Base-by-base conservation (phyloP, 2,113 vertebrate genomes). In the Ophthalmolycus amberensis region DNA sequence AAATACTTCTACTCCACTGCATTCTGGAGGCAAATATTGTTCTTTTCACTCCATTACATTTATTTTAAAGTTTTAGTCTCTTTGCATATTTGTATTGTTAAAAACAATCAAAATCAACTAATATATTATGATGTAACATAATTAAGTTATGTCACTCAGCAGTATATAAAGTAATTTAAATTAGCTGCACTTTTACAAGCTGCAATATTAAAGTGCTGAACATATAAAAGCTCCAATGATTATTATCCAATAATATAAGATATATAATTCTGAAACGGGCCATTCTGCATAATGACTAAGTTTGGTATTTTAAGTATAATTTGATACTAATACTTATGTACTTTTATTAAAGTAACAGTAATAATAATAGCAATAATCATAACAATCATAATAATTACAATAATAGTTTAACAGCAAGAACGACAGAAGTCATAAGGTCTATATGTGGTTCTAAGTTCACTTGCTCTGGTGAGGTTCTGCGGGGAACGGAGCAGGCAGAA, bases 401-500 rank as follows among this genome's bases (percentile, higher is more conserved):
- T 6, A 50, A 50, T 14, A 44, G 46, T 50, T 50, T 9, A 50
- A 50, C 48, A 50, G 48, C 48, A 50, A 50, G 3, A 48, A 48
- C 46, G 40, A 10, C 6, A 40, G 8, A 44, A 22, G 40, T 48
- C 44, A 1, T 1, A 1, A n/a, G 40, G 48, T 65, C 0, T 12
- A 20, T 46, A 15, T 15, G 60, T 54, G 44, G 20, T 22, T 32
- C 4, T 22, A 22, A 50, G 63, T 16, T 18, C 6, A 1, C 42
- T 71, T 12, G 56, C 62, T 84, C 27, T 79, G 0, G 2, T 40
- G 54, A 54, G 68, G 52, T 74, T 82, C 71, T 82, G 52, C 16
- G 9, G 0, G 44, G 40, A 59, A 9, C 7, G 3, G 16, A 18
- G 22, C 67, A 56, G 25, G 40, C 38, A 77, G 77, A 81, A 75